Evolutionary conservation across 2,888 invertebrate species (phyloP).

Genomic region (Steinernema scapterisci): DNA sequence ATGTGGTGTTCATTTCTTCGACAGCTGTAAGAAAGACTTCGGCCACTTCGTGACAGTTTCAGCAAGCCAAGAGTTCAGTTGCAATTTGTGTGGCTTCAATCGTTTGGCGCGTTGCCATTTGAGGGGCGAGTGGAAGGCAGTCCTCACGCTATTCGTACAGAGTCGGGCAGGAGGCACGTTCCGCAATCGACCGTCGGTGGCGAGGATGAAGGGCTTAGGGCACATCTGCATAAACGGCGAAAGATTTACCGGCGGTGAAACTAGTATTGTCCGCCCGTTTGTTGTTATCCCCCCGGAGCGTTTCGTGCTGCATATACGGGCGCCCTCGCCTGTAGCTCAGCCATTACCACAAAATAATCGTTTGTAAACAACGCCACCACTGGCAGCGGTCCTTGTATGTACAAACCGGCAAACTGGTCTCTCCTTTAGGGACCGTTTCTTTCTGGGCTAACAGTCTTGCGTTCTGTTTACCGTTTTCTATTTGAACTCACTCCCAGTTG

Average conservation of each 20-base stretch:
- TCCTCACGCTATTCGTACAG: neutral
- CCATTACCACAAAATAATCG: constrained; percentile 23
- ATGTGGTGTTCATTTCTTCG: too few relatives aligned
- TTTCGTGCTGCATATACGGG: constrained; percentile 19
- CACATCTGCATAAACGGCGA: constrained; percentile 30
- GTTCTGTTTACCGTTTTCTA: constrained; percentile 13
- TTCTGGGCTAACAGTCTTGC: neutral
- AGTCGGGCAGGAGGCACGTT: neutral
- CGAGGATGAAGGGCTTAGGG: constrained; percentile 27
- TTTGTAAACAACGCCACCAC: constrained; percentile 27
- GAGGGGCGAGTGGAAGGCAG: too few relatives aligned
- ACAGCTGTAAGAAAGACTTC: too few relatives aligned
- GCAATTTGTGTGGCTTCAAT: too few relatives aligned
- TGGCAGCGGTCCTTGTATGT: neutral
- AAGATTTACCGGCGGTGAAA: constrained; percentile 30
- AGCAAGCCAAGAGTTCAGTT: too few relatives aligned
- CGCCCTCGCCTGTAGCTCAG: neutral
- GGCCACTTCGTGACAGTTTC: too few relatives aligned
- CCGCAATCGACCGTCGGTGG: neutral
- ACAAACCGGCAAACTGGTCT: constrained; percentile 22
- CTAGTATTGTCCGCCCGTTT: constrained; percentile 29
- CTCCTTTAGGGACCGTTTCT: constrained; percentile 10
- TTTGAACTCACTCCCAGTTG: too few relatives aligned
- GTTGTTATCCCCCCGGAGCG: constrained; percentile 22
- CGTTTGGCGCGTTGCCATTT: too few relatives aligned